phyloP scores from a whole-genome alignment of 2,113 vertebrate species.

The Anthoscopus minutus region DNA sequence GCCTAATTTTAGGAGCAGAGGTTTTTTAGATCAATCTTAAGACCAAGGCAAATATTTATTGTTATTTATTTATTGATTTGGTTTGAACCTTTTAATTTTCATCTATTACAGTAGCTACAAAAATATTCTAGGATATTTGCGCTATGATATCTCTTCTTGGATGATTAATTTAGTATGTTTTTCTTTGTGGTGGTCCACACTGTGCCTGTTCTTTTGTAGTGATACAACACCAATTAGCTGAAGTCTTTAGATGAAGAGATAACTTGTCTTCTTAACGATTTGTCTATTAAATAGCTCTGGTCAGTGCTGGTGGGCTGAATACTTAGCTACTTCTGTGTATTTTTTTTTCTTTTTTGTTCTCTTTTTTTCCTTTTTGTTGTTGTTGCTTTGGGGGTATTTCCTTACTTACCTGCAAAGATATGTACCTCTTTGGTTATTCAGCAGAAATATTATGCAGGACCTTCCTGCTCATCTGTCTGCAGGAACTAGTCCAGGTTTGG shows the following conservation, averaged over 20 bases:
- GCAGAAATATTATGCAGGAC: neutral
- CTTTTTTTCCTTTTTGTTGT: neutral
- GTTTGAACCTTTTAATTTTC: neutral
- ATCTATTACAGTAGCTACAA: neutral
- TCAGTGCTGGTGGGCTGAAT: neutral
- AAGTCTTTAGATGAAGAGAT: neutral
- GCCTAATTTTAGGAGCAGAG: neutral
- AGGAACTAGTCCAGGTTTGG: neutral
- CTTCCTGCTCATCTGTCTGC: neutral
- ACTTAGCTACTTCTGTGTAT: neutral
- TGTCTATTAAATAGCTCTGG: neutral
- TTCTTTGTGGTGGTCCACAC: neutral
- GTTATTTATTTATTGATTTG: neutral
- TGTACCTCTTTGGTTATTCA: neutral
- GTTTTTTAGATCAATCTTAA: neutral
- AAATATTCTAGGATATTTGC: neutral
- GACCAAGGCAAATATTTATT: neutral
- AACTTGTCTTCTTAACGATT: neutral
- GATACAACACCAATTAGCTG: neutral
- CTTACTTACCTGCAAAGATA: neutral
- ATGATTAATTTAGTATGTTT: neutral
- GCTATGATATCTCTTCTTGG: neutral
- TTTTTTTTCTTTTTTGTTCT: fast-evolving
- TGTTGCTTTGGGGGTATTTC: neutral
- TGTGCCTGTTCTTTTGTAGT: neutral